Evolutionary conservation across 2,888 invertebrate species (phyloP), one percentile per base, ranked within the genome.

Genomic region (Stenoptilia bipunctidactyla): DNA sequence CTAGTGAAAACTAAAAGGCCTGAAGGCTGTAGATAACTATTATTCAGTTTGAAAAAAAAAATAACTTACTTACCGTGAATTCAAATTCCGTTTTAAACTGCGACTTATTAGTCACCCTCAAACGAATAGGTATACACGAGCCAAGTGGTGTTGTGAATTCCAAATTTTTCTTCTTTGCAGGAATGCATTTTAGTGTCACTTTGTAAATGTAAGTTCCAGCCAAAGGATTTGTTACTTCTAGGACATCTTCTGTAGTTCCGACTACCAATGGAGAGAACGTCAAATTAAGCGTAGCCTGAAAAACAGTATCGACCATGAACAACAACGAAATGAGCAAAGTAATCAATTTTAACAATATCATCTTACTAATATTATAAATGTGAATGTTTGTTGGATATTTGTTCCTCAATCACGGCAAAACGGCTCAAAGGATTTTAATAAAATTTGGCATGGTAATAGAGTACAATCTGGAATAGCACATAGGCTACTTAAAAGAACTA

Each of bases 231-330:
- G 40, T 53, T n/a, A 82, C 63, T 50, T 67, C 69, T 36, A 83
- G 47, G 15, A 46, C 52, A 39, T 73, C 76, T 36, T 69, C 58
- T 1, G 52, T 51, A 36, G 66, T 61, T 1, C 82, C 83, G 1
- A 70, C 73, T 10, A 82, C 76, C 12, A 83, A 50, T 1, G 83
- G 83, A 5, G 75, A 69, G 48, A 71, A 83, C 4, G 61, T 61
- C 56, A 80, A 49, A n/a, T 49, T 40, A 13, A 82, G 47, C 9
- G 50, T 43, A 10, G 65, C 55, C 82, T 80, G 58, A 25, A 64
- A 64, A 14, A 30, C 2, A 30, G 8, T 20, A 20, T 20, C 20
- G 8, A 8, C 3, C 4, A 30, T 30, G 9, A 30, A 30, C 9
- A 6, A 25, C 25, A 25, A 25, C 25, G 5, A 30, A 30, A 3